These are phyloP conservation scores for Morinoia aosen DNA, from an alignment of 2,888 invertebrate species.

Conservation along the genomic window DNA sequence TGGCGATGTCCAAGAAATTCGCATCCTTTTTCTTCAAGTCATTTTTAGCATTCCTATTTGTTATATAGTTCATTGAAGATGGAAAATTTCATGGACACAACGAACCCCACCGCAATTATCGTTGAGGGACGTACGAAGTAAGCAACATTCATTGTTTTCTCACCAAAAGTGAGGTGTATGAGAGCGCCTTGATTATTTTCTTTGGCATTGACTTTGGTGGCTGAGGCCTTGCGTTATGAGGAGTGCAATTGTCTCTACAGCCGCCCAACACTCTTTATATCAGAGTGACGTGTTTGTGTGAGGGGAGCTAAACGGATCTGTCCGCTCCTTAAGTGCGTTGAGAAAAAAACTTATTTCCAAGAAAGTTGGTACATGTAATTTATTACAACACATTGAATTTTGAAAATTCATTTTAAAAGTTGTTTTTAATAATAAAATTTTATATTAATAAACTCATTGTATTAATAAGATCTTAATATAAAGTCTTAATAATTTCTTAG, in stretches of 20 bases:
- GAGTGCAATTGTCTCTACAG: not conserved
- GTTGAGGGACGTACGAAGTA: not conserved
- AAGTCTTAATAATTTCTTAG: too few species aligned
- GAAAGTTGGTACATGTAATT: not conserved
- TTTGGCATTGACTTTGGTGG: not conserved
- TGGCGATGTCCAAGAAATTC: too few species aligned
- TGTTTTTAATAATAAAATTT: too few species aligned
- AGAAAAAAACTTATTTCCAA: not conserved
- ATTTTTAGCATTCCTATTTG: not conserved
- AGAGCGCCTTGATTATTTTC: not conserved
- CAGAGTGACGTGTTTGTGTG: not conserved
- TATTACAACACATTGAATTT: not conserved
- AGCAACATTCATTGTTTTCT: not conserved
- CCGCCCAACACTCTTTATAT: not conserved
- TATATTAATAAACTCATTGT: too few species aligned
- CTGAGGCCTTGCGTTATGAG: not conserved
- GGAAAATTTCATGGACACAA: not conserved
- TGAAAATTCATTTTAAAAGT: not conserved
- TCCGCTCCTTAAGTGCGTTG: not conserved
- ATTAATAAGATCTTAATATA: too few species aligned
- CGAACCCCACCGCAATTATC: not conserved
- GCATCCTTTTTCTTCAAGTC: not conserved
- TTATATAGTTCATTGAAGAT: too few species aligned
- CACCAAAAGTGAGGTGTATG: not conserved
- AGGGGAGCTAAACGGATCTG: not conserved